A percentile compares a stretch with the other conserved stretches of the same genome.
phyloP scores from a whole-genome alignment of 2,888 invertebrate genomes.

The Fragum fragum region DNA sequence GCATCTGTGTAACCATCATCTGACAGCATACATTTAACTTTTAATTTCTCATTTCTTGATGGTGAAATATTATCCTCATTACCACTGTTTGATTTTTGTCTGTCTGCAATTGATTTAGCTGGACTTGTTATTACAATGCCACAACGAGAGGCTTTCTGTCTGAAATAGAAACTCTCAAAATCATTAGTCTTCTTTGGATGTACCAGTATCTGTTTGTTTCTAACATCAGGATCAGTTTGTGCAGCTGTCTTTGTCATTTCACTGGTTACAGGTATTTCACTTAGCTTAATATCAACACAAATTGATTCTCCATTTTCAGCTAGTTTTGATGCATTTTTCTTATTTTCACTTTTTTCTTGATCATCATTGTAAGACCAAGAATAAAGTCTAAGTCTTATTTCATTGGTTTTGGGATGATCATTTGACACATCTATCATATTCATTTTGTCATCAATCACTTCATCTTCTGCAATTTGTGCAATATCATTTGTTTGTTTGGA shows the following conservation, averaged over 20 bases:
- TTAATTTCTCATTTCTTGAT: neutral
- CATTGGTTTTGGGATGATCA: neutral
- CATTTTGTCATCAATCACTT: no score
- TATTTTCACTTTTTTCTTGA: neutral
- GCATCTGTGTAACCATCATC: neutral
- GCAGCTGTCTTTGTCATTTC: neutral
- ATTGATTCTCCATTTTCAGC: neutral
- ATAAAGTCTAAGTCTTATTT: neutral
- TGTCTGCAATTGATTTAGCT: neutral
- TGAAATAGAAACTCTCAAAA: constrained; percentile 53
- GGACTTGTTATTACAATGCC: constrained; percentile 54
- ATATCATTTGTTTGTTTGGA: neutral
- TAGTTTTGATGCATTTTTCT: neutral
- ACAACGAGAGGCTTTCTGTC: constrained; percentile 46
- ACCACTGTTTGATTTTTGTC: neutral
- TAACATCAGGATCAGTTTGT: neutral
- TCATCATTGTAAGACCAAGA: neutral
- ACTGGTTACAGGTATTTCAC: neutral
- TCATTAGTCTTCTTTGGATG: constrained; percentile 27
- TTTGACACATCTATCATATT: no score
- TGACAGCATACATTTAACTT: neutral
- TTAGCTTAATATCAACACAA: neutral
- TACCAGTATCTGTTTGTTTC: neutral
- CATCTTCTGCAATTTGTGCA: neutral
- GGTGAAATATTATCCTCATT: neutral